phyloP scores from a whole-genome alignment of 2,888 invertebrate species.

The Mellilla xanthometata region DNA sequence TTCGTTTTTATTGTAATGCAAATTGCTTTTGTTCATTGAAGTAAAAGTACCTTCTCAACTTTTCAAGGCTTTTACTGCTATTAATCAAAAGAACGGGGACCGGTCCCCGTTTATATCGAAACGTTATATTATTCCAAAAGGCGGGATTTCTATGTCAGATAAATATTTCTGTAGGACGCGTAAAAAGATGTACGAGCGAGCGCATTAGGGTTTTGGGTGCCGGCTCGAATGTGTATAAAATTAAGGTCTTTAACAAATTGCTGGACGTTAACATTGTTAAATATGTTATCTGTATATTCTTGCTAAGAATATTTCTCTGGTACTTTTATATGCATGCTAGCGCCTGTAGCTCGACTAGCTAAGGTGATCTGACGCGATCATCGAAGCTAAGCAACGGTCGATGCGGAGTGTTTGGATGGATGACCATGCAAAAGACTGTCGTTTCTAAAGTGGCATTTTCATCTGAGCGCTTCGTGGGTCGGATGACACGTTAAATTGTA shows the following conservation, averaged over 20 bases:
- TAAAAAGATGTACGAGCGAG: conserved; percentile 5
- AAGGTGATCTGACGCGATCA: too few relatives aligned
- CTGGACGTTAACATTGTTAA: too few relatives aligned
- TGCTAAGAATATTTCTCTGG: too few relatives aligned
- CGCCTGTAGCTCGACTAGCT: too few relatives aligned
- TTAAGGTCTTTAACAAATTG: background rate
- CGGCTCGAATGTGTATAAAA: background rate
- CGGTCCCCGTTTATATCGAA: conserved; percentile 13
- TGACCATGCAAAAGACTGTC: too few relatives aligned
- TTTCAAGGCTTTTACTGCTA: conserved; percentile 21
- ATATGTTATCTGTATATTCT: too few relatives aligned
- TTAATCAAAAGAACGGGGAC: conserved; percentile 32
- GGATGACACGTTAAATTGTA: too few relatives aligned
- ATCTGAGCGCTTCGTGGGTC: too few relatives aligned
- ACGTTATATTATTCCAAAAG: conserved; percentile 8
- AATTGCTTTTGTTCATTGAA: conserved; percentile 41
- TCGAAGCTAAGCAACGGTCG: too few relatives aligned
- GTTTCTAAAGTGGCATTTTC: too few relatives aligned
- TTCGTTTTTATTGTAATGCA: conserved; percentile 42
- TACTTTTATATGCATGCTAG: too few relatives aligned
- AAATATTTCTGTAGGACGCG: conserved; percentile 1
- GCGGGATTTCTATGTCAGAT: conserved; percentile 9
- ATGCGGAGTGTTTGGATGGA: too few relatives aligned
- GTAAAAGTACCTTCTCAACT: conserved; percentile 27
- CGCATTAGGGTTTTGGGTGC: background rate